Evolutionary conservation across 2,113 vertebrate species (phyloP).

Genomic region (Tinamus guttatus): DNA sequence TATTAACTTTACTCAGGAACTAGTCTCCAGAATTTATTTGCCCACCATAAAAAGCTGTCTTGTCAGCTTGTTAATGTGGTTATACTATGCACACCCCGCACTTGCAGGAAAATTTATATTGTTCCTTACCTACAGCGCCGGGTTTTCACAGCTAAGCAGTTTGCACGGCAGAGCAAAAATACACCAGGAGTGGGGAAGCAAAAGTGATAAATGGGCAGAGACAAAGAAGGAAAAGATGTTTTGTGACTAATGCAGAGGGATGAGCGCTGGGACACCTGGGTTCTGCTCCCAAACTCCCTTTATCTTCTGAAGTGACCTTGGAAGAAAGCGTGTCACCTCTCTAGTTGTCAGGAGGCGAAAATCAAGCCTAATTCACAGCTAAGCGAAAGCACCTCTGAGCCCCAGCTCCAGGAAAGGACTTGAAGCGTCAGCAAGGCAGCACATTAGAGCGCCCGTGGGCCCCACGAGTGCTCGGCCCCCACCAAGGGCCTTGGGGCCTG

Average conservation of each 20-base stretch:
- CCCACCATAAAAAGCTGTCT: conserved; percentile 7
- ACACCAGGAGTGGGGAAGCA: fast-evolving
- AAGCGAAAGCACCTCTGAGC: background rate
- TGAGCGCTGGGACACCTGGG: background rate
- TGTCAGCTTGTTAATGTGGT: background rate
- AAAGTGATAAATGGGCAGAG: background rate
- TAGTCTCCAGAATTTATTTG: conserved; percentile 12
- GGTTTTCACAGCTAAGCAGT: background rate
- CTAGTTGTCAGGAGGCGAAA: background rate
- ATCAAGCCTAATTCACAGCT: background rate
- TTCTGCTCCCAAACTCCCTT: background rate
- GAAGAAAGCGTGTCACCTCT: background rate
- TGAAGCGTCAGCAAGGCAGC: background rate
- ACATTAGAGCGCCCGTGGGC: background rate
- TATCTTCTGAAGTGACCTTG: background rate
- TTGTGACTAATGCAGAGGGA: background rate
- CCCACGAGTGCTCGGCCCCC: background rate
- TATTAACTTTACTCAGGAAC: background rate
- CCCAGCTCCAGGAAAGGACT: background rate
- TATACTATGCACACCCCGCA: background rate
- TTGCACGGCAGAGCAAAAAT: background rate
- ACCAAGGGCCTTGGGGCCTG: background rate
- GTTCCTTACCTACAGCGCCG: background rate
- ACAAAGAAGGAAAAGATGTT: background rate
- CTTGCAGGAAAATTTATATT: background rate